A percentile compares a stretch with the other conserved stretches of the same genome.
Evolutionary conservation across 2,888 invertebrate genomes (phyloP).

Genomic region (Metallyticus violacea): DNA sequence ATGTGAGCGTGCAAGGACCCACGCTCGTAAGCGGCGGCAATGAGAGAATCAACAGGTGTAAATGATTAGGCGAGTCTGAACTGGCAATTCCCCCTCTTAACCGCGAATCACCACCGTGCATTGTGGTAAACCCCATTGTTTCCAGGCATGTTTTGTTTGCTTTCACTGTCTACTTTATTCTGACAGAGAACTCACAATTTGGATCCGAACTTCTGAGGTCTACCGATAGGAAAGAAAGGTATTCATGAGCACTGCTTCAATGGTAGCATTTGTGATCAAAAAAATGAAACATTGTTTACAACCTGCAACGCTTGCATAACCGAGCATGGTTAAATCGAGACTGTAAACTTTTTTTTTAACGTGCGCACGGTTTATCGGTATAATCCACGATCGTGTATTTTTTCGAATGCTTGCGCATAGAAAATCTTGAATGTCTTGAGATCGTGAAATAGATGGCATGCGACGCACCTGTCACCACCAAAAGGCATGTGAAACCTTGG

Average conservation of each 20-base stretch:
- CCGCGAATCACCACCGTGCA: not conserved
- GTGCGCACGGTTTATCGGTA: not conserved
- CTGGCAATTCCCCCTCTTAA: not conserved
- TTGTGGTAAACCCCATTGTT: not conserved
- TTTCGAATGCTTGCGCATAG: no score
- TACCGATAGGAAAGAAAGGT: not conserved
- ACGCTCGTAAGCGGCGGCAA: not conserved
- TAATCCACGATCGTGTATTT: not conserved
- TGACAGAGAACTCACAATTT: not conserved
- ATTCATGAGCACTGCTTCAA: not conserved
- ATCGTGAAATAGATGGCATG: not conserved
- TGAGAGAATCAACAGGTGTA: not conserved
- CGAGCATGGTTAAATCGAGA: not conserved
- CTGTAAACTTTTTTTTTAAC: not conserved
- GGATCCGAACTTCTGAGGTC: not conserved
- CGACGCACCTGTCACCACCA: no score
- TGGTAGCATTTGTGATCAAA: not conserved
- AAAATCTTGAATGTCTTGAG: no score
- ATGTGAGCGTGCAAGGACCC: not conserved
- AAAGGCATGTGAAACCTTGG: no score
- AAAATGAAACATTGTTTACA: not conserved
- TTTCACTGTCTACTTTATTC: not conserved
- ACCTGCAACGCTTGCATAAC: not conserved
- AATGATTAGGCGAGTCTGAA: not conserved
- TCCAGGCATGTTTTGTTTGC: not conserved